Conservation (phyloP, 2,888 invertebrate genomes). For the Caenorhabditis afra region DNA sequence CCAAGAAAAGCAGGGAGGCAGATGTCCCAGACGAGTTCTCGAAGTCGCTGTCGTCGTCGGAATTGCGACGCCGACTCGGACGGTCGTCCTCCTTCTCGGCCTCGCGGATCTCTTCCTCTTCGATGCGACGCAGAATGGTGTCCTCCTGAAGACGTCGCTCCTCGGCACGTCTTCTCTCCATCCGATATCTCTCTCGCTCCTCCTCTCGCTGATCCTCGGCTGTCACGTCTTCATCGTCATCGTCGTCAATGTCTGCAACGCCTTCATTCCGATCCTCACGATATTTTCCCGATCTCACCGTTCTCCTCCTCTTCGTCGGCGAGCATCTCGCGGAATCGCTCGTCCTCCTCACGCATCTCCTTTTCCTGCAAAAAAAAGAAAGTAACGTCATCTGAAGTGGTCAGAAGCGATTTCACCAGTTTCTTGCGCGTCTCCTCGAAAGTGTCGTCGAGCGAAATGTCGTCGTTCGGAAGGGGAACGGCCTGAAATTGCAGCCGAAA, state of each 20-base stretch:
- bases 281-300: slow-evolving; percentile 4
- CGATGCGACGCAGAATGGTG: slow-evolving; percentile 52
- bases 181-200: slow-evolving; percentile 48
- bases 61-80: slow-evolving; percentile 15
- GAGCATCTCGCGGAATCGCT: slow-evolving; percentile 60
- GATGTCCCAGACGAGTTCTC: slow-evolving; percentile 10
- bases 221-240: slow-evolving; percentile 34
- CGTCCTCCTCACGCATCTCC: slow-evolving; percentile 67
- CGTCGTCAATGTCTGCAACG: slow-evolving; percentile 42
- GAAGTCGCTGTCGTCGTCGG: slow-evolving; percentile 32
- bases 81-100: slow-evolving; percentile 43
- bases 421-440: slow-evolving; percentile 63
- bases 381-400: slow-evolving; percentile 23
- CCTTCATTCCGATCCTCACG: neutral
- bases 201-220: slow-evolving; percentile 57
- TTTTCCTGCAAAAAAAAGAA: slow-evolving; percentile 42
- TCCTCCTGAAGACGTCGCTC: slow-evolving; percentile 61
- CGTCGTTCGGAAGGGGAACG: slow-evolving; percentile 47
- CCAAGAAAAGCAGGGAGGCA: neutral
- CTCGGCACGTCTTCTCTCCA: slow-evolving; percentile 59
- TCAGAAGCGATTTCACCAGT: no score
- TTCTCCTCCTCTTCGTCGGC: slow-evolving; percentile 65
- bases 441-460: slow-evolving; percentile 57
- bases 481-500: slow-evolving; percentile 35
- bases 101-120: slow-evolving; percentile 54